Evolutionary conservation across 2,797 vertebrate genomes (phyloP).

Genomic region (Crenuchus spilurus): DNA sequence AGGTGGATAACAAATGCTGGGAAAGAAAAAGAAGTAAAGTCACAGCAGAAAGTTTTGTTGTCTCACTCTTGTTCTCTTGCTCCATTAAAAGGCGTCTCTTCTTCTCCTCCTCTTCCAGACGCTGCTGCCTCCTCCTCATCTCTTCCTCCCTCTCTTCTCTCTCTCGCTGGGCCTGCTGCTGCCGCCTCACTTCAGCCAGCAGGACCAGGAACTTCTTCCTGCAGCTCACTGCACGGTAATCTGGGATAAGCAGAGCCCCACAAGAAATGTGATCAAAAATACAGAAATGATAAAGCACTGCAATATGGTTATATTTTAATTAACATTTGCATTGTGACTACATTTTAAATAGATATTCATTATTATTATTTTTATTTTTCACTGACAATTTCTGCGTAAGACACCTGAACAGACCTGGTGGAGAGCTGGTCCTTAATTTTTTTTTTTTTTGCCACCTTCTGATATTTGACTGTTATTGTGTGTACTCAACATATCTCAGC

Average conservation of each 20-base stretch:
- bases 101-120: conserved; percentile 62
- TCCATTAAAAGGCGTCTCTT: conserved; percentile 47
- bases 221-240: conserved; percentile 67
- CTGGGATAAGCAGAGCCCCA: conserved; percentile 50
- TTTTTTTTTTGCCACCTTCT: too few relatives aligned
- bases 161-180: conserved; percentile 56
- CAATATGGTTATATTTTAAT: too few relatives aligned
- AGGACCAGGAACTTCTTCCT: conserved; percentile 63
- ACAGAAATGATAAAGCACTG: background rate
- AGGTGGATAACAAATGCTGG: background rate
- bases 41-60: background rate
- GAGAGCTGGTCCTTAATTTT: too few relatives aligned
- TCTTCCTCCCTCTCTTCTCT: conserved; percentile 59
- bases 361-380: too few relatives aligned
- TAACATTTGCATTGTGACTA: too few relatives aligned
- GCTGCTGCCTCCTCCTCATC: conserved; percentile 48
- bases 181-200: conserved; percentile 59
- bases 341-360: too few relatives aligned
- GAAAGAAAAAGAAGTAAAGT: background rate
- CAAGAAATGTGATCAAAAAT: too few relatives aligned
- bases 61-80: conserved; percentile 65
- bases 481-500: too few relatives aligned
- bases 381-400: too few relatives aligned
- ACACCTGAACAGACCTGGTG: too few relatives aligned
- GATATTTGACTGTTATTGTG: too few relatives aligned